phyloP scores from a whole-genome alignment of 1,140 invertebrate genomes.

The Saccostrea echinata region DNA sequence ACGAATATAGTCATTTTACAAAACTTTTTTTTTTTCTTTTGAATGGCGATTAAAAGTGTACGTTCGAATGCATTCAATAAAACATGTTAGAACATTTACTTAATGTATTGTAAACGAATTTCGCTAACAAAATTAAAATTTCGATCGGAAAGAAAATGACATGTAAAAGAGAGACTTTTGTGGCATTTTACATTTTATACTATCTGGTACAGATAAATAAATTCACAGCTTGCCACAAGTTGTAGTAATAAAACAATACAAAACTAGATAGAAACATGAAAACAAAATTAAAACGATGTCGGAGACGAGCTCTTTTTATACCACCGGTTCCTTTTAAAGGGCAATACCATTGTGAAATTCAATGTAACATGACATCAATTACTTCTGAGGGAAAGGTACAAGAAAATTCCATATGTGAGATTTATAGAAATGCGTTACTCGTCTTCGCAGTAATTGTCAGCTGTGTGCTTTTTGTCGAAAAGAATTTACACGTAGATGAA shows the following conservation, averaged over 20 bases:
- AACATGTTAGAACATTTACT: not conserved
- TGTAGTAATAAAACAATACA: not conserved
- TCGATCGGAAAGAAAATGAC: not conserved
- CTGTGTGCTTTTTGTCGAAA: not conserved
- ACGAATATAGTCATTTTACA: not conserved
- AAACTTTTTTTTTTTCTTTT: not conserved
- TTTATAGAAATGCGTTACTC: not conserved
- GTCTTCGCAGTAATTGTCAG: not conserved
- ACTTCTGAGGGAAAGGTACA: not conserved
- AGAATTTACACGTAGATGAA: not conserved
- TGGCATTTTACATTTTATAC: not conserved
- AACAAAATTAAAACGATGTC: slow-evolving; percentile 34
- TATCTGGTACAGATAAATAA: not conserved
- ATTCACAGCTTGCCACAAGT: not conserved
- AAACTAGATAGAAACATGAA: not conserved
- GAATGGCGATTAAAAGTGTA: not conserved
- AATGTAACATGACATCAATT: not conserved
- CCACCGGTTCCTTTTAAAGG: not conserved
- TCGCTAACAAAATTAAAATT: not conserved
- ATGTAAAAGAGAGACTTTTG: not conserved
- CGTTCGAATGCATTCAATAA: not conserved
- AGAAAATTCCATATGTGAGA: not conserved
- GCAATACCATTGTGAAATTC: not conserved
- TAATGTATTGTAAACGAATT: not conserved
- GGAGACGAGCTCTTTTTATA: not conserved